phyloP scores from a whole-genome alignment of 2,113 vertebrate species.

The Corynorhinus townsendii region DNA sequence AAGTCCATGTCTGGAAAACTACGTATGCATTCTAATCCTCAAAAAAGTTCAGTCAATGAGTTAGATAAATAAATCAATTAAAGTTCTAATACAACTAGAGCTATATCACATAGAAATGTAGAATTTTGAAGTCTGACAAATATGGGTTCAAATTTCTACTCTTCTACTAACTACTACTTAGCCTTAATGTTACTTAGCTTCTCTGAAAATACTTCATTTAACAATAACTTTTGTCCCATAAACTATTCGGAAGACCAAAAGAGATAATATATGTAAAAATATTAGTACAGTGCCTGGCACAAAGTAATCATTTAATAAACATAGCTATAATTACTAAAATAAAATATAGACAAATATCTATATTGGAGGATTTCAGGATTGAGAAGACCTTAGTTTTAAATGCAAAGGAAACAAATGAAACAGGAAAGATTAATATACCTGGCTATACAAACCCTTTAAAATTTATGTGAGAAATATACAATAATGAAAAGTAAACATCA shows the following conservation, averaged over 20 bases:
- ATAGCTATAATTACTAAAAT: slow-evolving; percentile 1
- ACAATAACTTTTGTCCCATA: background rate
- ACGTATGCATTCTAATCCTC: background rate
- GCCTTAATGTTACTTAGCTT: background rate
- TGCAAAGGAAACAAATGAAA: slow-evolving; percentile 23
- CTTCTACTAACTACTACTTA: background rate
- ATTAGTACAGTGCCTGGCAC: background rate
- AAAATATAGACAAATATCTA: background rate
- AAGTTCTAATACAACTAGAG: background rate
- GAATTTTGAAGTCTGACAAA: background rate
- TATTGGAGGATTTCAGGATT: background rate
- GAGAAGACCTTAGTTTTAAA: background rate
- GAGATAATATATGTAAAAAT: background rate
- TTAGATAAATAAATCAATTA: background rate
- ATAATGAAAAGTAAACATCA: background rate
- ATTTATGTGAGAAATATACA: background rate
- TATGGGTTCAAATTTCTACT: background rate
- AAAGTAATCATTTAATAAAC: background rate
- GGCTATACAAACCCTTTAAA: background rate
- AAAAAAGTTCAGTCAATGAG: background rate
- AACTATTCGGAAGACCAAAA: background rate
- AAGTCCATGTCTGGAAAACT: background rate
- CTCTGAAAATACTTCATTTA: background rate
- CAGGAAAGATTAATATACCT: background rate
- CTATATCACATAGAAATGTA: background rate